Evolutionary conservation across 2,888 invertebrate genomes (phyloP).

Genomic region (Nysson spinosus): DNA sequence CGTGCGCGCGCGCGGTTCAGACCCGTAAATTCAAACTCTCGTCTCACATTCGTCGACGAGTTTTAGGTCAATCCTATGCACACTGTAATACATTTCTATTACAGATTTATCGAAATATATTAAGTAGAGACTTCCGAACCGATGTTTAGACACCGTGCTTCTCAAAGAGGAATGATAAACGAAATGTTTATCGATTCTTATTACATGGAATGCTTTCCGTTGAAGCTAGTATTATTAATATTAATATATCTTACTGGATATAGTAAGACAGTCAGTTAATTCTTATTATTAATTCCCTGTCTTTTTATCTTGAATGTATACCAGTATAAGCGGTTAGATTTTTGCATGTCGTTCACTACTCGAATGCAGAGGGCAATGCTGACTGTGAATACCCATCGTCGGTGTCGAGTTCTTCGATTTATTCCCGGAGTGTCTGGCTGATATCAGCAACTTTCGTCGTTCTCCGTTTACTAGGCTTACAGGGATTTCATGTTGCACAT

Average conservation of each 20-base stretch:
- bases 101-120: too few relatives aligned
- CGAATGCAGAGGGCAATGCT: constrained; percentile 27
- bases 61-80: too few relatives aligned
- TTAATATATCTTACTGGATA: too few relatives aligned
- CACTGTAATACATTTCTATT: too few relatives aligned
- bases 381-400: constrained; percentile 25
- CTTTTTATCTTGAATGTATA: constrained; percentile 1
- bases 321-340: constrained; percentile 6
- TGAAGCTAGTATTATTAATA: too few relatives aligned
- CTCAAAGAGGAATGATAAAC: too few relatives aligned
- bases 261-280: neutral
- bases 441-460: constrained; percentile 28
- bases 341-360: constrained; percentile 8
- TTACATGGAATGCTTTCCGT: too few relatives aligned
- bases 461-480: too few relatives aligned
- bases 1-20: constrained; percentile 21
- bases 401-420: constrained; percentile 33
- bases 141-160: too few relatives aligned
- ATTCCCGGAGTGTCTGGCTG: constrained; percentile 13
- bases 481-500: too few relatives aligned
- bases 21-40: constrained; percentile 37
- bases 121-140: neutral
- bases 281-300: neutral
- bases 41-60: constrained; percentile 3
- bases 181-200: too few relatives aligned